Percentiles rank a stretch among this genome's conserved stretches.
Conservation (phyloP, 2,797 vertebrate genomes). For the Aeoliscus strigatus region DNA sequence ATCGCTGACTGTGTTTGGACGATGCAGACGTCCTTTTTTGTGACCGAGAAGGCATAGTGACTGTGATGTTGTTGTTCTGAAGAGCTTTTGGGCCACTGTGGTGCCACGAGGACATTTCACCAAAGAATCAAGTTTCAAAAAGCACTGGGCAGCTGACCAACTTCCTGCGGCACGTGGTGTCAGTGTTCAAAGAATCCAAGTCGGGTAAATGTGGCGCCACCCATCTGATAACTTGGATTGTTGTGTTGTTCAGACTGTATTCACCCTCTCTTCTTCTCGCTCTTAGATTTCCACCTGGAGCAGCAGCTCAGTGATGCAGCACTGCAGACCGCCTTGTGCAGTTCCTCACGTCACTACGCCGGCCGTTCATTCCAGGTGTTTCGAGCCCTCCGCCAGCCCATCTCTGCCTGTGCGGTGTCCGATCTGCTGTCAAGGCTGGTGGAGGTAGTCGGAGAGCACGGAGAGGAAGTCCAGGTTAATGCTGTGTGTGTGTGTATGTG, state of each 20-base stretch:
- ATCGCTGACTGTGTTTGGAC: too few relatives aligned
- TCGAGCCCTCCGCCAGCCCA: constrained; percentile 87
- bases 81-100: constrained; percentile 92
- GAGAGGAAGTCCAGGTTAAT: constrained; percentile 77
- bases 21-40: too few relatives aligned
- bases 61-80: constrained; percentile 33
- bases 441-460: constrained; percentile 91
- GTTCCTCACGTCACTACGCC: constrained; percentile 93
- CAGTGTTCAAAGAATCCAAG: constrained; percentile 94
- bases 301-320: constrained; percentile 91
- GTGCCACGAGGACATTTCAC: constrained; percentile 97
- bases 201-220: constrained; percentile 77
- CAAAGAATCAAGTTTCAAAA: constrained; percentile 93
- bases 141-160: constrained; percentile 91
- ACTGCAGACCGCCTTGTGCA: constrained; percentile 91
- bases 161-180: constrained; percentile 92
- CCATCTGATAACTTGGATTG: too few relatives aligned
- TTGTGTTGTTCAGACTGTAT: too few relatives aligned
- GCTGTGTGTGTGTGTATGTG: background rate
- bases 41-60: too few relatives aligned
- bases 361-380: constrained; percentile 96
- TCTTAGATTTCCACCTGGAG: constrained; percentile 85
- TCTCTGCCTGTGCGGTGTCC: constrained; percentile 87
- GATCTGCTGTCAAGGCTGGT: constrained; percentile 89
- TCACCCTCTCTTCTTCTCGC: background rate